These are phyloP conservation scores for Sebastes paucispinis DNA, from an alignment of 2,797 vertebrate genomes.

Conservation along the genomic window DNA sequence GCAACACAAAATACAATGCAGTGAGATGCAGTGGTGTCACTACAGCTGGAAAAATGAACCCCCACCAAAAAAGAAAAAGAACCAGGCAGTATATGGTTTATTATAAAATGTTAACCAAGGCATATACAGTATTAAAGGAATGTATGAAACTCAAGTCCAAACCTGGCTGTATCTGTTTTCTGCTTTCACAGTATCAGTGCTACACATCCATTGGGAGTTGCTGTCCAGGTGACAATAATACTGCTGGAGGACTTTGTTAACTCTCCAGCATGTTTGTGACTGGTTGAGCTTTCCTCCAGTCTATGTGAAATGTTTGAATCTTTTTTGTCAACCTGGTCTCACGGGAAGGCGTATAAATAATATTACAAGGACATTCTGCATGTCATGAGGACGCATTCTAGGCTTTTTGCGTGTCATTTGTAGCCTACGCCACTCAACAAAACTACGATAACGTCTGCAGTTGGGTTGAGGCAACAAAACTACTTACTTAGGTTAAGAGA, in stretches of 20 bases:
- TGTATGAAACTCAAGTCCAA: not conserved
- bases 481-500: too few relatives aligned
- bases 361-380: too few relatives aligned
- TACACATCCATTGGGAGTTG: not conserved
- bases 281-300: not conserved
- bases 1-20: slow-evolving; percentile 16
- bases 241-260: not conserved
- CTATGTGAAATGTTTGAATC: not conserved
- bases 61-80: not conserved
- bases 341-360: too few relatives aligned
- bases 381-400: too few relatives aligned
- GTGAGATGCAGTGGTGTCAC: not conserved
- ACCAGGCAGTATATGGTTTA: not conserved
- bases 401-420: too few relatives aligned
- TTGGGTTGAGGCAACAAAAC: too few relatives aligned
- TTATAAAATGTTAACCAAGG: not conserved
- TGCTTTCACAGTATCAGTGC: not conserved
- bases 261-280: not conserved
- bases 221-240: not conserved
- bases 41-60: not conserved
- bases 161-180: not conserved
- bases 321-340: not conserved
- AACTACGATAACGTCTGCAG: too few relatives aligned
- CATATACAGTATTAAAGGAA: not conserved
- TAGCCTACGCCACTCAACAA: too few relatives aligned